Conservation (phyloP, 2,888 invertebrate species). For the Rhynchonema sp. region DNA sequence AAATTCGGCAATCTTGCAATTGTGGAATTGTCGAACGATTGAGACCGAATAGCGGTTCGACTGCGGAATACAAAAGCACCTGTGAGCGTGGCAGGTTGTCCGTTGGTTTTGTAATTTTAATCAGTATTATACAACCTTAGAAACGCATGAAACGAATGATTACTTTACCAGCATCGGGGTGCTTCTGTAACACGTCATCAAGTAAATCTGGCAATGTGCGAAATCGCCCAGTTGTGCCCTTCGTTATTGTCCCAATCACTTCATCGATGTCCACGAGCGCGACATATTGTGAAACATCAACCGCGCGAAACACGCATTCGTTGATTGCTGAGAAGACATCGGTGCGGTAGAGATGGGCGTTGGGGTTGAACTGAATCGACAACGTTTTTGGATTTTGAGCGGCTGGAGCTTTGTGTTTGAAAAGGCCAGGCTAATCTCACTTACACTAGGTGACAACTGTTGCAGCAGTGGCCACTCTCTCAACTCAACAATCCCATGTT, state of each 20-base stretch:
- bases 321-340: slow-evolving; percentile 5
- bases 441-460: too few relatives aligned
- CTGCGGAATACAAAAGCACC: background rate
- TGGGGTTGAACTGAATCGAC: background rate
- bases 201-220: too few relatives aligned
- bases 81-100: background rate
- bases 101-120: too few relatives aligned
- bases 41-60: background rate
- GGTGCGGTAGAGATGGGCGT: slow-evolving; percentile 5
- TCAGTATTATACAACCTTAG: too few relatives aligned
- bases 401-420: too few relatives aligned
- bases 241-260: background rate
- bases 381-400: too few relatives aligned
- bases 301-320: slow-evolving; percentile 5
- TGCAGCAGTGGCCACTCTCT: background rate
- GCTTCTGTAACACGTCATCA: too few relatives aligned
- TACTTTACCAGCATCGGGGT: too few relatives aligned
- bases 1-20: too few relatives aligned
- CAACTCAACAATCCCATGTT: background rate
- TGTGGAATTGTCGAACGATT: too few relatives aligned
- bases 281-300: background rate
- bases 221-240: too few relatives aligned
- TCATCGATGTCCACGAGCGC: background rate
- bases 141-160: too few relatives aligned
- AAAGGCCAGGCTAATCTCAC: background rate